These are phyloP conservation scores for Ormia ochracea DNA, from an alignment of 2,888 invertebrate genomes.

Conservation along the genomic window DNA sequence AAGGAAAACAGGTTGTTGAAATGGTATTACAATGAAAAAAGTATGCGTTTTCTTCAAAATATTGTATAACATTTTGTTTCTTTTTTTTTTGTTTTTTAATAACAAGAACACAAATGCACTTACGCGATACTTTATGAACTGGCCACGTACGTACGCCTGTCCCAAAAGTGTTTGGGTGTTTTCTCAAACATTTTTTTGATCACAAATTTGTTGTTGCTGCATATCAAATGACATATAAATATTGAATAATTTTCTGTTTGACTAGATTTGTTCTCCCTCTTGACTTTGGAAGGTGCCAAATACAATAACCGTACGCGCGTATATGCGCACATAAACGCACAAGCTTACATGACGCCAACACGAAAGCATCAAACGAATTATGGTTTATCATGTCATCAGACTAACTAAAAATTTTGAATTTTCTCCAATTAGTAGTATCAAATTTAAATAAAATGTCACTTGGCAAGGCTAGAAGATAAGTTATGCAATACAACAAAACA, in stretches of 20 bases:
- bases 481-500: neutral
- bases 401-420: conserved; percentile 12
- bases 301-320: neutral
- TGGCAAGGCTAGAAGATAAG: neutral
- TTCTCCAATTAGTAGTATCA: neutral
- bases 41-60: too few species aligned
- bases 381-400: conserved; percentile 42
- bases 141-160: neutral
- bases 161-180: conserved; percentile 28
- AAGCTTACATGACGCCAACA: conserved; percentile 48
- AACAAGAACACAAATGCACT: too few species aligned
- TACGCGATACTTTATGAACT: too few species aligned
- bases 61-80: too few species aligned
- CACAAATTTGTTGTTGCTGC: neutral
- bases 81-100: too few species aligned
- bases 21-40: too few species aligned
- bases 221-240: conserved; percentile 22
- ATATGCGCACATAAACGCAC: too few species aligned
- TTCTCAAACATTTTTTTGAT: neutral
- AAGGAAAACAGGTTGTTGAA: too few species aligned
- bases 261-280: neutral
- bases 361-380: conserved; percentile 35
- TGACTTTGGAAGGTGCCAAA: conserved; percentile 24
- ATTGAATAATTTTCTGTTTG: neutral
- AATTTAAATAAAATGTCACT: conserved; percentile 26